Percentiles rank a stretch among this genome's conserved stretches.
Conservation (phyloP, 2,797 vertebrate species). For the Lacerta viridis region DNA sequence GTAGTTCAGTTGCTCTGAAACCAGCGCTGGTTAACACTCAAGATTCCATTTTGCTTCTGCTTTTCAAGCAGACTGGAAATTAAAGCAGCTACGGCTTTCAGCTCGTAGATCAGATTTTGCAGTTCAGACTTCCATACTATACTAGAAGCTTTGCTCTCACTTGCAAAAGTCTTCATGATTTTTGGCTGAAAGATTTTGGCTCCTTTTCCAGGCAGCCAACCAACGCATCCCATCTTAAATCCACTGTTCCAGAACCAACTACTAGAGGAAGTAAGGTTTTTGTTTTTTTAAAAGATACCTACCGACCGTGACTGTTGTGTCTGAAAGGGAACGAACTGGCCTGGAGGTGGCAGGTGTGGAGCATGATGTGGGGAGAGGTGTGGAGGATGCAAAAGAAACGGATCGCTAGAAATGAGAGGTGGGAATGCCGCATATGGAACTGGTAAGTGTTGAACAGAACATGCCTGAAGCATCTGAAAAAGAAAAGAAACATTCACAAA, state of each 20-base stretch:
- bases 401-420: conserved; percentile 93
- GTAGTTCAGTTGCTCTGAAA: conserved; percentile 2
- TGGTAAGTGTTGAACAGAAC: conserved; percentile 96
- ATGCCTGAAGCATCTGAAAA: conserved; percentile 93
- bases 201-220: neutral
- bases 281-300: conserved; percentile 68
- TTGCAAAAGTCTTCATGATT: neutral
- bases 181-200: conserved; percentile 16
- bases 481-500: conserved; percentile 48
- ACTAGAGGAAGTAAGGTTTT: conserved; percentile 32
- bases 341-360: conserved; percentile 91
- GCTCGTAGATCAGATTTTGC: neutral
- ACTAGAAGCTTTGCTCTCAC: neutral
- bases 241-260: conserved; percentile 40
- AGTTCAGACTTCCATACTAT: neutral
- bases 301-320: conserved; percentile 96
- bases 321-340: conserved; percentile 96
- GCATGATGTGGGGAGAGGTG: conserved; percentile 92
- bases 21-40: neutral
- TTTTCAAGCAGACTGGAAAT: conserved; percentile 41
- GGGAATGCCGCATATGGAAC: conserved; percentile 94
- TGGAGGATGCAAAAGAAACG: conserved; percentile 93
- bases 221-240: conserved; percentile 3
- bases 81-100: neutral
- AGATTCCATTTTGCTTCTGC: conserved; percentile 9